Conservation (phyloP, 2,888 invertebrate species). For the Diadromus collaris region DNA sequence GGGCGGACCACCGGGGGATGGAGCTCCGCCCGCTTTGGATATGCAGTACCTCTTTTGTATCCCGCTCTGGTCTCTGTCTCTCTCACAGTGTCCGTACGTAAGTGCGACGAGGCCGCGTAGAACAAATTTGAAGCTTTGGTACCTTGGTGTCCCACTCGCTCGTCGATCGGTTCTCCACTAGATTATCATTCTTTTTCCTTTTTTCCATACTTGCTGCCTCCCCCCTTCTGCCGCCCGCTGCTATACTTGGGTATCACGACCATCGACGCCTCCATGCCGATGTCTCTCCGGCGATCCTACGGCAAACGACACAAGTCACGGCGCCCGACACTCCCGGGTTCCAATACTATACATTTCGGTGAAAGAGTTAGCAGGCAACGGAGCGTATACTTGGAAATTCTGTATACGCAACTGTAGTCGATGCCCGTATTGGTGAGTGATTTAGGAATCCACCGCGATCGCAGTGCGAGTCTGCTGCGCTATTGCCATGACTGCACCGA, state of each 20-base stretch:
- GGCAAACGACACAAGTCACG: constrained; percentile 36
- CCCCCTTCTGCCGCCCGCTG: constrained; percentile 43
- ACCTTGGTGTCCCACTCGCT: constrained; percentile 18
- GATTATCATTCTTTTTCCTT: constrained; percentile 15
- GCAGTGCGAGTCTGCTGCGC: neutral
- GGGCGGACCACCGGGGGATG: constrained; percentile 75
- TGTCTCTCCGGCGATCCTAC: neutral
- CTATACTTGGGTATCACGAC: constrained; percentile 54
- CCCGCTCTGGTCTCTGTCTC: constrained; percentile 9
- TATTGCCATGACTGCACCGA: constrained; percentile 2
- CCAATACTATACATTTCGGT: constrained; percentile 12
- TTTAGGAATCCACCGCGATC: constrained; percentile 37
- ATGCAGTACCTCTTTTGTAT: constrained; percentile 38
- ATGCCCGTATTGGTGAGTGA: constrained; percentile 28
- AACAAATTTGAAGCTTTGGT: constrained; percentile 15
- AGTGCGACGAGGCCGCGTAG: constrained; percentile 16
- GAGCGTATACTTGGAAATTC: constrained; percentile 10
- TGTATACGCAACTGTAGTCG: neutral
- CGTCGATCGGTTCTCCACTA: constrained; percentile 14
- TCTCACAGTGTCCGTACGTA: neutral
- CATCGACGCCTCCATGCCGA: constrained; percentile 25
- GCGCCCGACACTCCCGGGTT: constrained; percentile 44
- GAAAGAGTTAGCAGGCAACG: neutral
- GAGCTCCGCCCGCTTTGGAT: constrained; percentile 75
- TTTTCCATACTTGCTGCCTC: neutral